Percentiles rank a stretch among this genome's conserved stretches.
Conservation (phyloP, 2,797 vertebrate genomes). For the Eupleurogrammus muticus region DNA sequence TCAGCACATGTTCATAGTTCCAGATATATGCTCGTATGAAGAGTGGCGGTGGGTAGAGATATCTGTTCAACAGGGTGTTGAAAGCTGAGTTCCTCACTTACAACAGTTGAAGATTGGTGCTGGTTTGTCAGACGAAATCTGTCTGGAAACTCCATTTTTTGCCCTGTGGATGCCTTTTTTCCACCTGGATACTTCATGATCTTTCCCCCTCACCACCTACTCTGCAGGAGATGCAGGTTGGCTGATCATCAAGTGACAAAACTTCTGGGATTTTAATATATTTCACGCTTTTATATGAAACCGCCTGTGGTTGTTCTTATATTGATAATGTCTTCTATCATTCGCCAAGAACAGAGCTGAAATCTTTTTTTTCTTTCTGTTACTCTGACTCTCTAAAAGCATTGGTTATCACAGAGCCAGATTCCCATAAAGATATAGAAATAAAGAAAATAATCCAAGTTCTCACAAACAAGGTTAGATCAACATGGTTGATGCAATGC, state of each 20-base stretch:
- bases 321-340: conserved; percentile 23
- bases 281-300: conserved; percentile 42
- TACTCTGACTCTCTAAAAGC: conserved; percentile 52
- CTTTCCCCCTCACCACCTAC: conserved; percentile 35
- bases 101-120: conserved; percentile 42
- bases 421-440: conserved; percentile 57
- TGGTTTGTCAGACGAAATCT: conserved; percentile 57
- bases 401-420: conserved; percentile 45
- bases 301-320: conserved; percentile 7
- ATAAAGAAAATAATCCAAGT: conserved; percentile 63
- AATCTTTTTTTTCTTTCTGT: conserved; percentile 70
- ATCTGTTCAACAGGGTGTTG: conserved; percentile 59
- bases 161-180: conserved; percentile 36
- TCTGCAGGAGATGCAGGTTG: conserved; percentile 31
- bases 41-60: conserved; percentile 47
- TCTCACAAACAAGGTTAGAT: conserved; percentile 61
- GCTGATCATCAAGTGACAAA: conserved; percentile 20
- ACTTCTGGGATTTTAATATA: conserved; percentile 30
- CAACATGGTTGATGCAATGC: conserved; percentile 49
- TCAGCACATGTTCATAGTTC: conserved; percentile 57
- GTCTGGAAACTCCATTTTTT: conserved; percentile 62
- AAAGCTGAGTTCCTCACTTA: conserved; percentile 51
- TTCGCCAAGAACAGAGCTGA: conserved; percentile 48
- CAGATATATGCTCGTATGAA: conserved; percentile 55
- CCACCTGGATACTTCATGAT: conserved; percentile 25